These are phyloP conservation scores for Tarsius wallacei DNA, from an alignment of 2,797 vertebrate genomes.

Conservation along the genomic window DNA sequence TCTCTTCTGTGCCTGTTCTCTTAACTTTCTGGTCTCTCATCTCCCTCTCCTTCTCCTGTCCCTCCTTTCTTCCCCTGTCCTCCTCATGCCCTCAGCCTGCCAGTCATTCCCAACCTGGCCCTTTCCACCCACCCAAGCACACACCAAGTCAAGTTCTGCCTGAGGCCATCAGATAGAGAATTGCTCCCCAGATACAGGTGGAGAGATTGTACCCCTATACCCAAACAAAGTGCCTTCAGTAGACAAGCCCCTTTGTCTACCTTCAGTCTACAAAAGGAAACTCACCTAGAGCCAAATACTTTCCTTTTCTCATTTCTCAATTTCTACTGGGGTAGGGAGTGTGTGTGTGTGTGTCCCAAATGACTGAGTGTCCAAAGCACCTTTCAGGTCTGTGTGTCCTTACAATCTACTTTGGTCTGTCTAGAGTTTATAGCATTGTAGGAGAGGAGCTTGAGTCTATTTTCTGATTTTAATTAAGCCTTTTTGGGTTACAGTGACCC, in stretches of 20 bases:
- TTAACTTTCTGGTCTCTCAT: neutral
- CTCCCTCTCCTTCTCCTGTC: neutral
- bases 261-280: constrained; percentile 52
- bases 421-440: constrained; percentile 38
- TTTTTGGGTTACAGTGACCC: constrained; percentile 76
- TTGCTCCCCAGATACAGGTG: neutral
- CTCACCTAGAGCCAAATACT: constrained; percentile 61
- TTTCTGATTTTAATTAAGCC: constrained; percentile 71
- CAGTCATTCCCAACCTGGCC: neutral
- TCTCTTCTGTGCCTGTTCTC: neutral
- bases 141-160: neutral
- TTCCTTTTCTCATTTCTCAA: constrained; percentile 48
- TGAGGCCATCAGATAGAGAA: neutral
- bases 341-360: neutral
- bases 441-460: constrained; percentile 34
- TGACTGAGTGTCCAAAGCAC: neutral
- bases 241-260: constrained; percentile 39
- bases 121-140: neutral
- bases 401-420: constrained; percentile 35
- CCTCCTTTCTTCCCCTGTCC: neutral
- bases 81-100: neutral
- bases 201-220: neutral
- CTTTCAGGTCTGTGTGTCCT: constrained; percentile 41
- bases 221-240: constrained; percentile 21
- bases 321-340: neutral